Conservation (phyloP, 1,140 invertebrate species). For the Dendrolimus punctatus region DNA sequence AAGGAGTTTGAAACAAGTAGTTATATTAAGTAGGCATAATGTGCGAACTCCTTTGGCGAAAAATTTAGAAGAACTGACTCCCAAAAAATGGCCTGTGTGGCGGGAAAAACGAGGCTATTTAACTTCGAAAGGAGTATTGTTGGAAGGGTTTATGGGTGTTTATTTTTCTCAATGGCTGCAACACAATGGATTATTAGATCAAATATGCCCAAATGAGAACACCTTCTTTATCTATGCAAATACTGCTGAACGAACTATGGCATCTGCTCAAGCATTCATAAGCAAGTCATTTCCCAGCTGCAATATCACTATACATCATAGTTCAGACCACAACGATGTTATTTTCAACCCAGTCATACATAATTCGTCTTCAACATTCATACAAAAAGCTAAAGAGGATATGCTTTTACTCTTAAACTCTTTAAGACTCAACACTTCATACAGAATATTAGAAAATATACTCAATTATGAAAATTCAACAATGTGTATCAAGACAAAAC, state of each 20-base stretch:
- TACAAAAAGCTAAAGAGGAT: conserved; percentile 27
- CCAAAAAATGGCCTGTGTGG: conserved; percentile 46
- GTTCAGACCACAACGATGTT: conserved; percentile 26
- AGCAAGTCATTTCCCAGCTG: conserved; percentile 36
- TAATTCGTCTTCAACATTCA: conserved; percentile 31
- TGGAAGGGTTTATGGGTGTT: conserved; percentile 51
- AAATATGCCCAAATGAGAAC: conserved; percentile 31
- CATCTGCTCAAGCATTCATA: conserved; percentile 44
- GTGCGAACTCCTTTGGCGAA: conserved; percentile 47
- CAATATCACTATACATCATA: conserved; percentile 35
- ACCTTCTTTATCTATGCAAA: conserved; percentile 47
- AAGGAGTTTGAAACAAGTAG: conserved; percentile 37
- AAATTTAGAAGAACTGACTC: conserved; percentile 31
- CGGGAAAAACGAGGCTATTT: conserved; percentile 42
- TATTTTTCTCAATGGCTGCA: conserved; percentile 40
- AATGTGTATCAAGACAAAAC: conserved; percentile 27
- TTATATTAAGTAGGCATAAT: conserved; percentile 51
- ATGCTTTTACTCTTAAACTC: conserved; percentile 33
- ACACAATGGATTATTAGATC: conserved; percentile 23
- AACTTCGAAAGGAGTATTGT: conserved; percentile 42
- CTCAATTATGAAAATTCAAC: conserved; percentile 40
- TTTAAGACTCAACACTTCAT: conserved; percentile 32
- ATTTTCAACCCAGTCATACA: conserved; percentile 48
- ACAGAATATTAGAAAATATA: conserved; percentile 31
- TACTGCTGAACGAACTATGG: conserved; percentile 39